Evolutionary conservation across 1,140 invertebrate species (phyloP), one percentile per base, ranked within the genome.

Genomic region (Potamilus streckersoni): DNA sequence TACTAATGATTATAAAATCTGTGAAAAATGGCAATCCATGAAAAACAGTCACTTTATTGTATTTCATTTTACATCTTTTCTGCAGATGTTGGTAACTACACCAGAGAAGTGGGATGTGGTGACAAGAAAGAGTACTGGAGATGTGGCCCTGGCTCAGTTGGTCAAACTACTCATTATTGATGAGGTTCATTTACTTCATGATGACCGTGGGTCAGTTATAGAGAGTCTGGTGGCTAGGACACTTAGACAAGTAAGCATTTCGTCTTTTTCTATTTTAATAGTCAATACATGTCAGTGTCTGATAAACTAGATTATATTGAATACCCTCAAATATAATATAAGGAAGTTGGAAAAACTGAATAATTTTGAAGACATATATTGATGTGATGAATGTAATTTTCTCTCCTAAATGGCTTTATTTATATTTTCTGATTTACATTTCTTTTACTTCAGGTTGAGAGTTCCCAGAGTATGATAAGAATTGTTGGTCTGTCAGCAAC

Each of bases 21-120:
- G 11, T 49, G 38, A 49, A 49, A 49, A 49, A 49, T 31, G 27
- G 27, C 1, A 31, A 31, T 4, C 38, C 38, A 49, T 11, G 38
- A 49, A 49, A 49, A 49, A 49, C 38, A 49, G 38, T 49, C 11
- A 49, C 38, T 49, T 49, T 11, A 49, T 49, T 8, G 38, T 49
- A 49, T 49, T 49, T 6, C 38, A 49, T 49, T 11, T 49, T 49
- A 8, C 11, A 49, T 49, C 38, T 49, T 64, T 63, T 61, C 69
- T 78, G 49, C 81, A 92, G 90, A 98, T 99, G 94, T 92, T 99
- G 23, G 96, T 99, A 5, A 98, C 97, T 2, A 99, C 98, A 0
- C 98, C 98, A 1, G 98, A 99, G 91, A 99, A 99, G 87, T 99
- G 98, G 98, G 98, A 99, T 90, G 97, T 99, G 19, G 96, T 99